A percentile compares a stretch with the other conserved stretches of the same genome.
phyloP scores from a whole-genome alignment of 2,113 vertebrate genomes.

The Tympanuchus pallidicinctus region DNA sequence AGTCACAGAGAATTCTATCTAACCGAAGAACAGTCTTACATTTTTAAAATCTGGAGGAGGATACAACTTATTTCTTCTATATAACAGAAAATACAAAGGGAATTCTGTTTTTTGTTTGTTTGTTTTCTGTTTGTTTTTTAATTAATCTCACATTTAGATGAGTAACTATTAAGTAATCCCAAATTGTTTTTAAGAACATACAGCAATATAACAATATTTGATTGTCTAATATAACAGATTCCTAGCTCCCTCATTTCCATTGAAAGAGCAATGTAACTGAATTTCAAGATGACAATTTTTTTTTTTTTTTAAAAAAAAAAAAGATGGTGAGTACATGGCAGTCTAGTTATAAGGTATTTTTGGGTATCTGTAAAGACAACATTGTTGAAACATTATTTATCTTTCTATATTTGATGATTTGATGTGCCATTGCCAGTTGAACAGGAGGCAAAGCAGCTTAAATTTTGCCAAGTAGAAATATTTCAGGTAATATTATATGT shows the following conservation, averaged over 20 bases:
- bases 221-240: neutral
- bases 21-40: neutral
- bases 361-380: neutral
- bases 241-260: neutral
- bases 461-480: neutral
- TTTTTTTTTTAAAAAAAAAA: neutral
- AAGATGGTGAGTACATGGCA: neutral
- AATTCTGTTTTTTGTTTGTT: neutral
- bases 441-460: neutral
- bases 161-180: neutral
- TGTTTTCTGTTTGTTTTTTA: neutral
- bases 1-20: neutral
- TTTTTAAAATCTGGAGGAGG: neutral
- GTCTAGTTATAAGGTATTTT: neutral
- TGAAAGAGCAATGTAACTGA: neutral
- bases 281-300: neutral
- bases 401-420: neutral
- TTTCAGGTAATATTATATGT: neutral
- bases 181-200: neutral
- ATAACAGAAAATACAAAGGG: neutral
- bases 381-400: neutral
- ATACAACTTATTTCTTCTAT: neutral
- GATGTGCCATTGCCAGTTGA: neutral
- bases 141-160: neutral
- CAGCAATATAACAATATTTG: neutral